These are phyloP conservation scores for Peromyscus nudipes DNA, from an alignment of 2,797 vertebrate genomes.

Conservation along the genomic window DNA sequence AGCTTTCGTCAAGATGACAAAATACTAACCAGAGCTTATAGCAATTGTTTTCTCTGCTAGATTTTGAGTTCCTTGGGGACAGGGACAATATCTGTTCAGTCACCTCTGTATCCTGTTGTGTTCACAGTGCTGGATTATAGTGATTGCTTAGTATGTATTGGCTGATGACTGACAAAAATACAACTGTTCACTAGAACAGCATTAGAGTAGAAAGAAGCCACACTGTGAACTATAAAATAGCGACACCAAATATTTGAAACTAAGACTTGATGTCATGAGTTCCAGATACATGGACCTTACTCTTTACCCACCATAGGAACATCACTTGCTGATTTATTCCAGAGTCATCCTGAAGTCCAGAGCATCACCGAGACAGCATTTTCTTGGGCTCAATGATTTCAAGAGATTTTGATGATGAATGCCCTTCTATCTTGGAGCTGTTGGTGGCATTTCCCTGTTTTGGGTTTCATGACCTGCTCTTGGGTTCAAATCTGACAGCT, in stretches of 20 bases:
- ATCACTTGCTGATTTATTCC: slow-evolving; percentile 38
- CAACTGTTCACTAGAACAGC: slow-evolving; percentile 17
- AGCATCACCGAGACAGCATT: neutral
- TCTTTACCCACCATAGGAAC: neutral
- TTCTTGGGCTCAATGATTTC: slow-evolving; percentile 51
- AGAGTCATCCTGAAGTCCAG: slow-evolving; percentile 12
- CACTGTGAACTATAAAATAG: neutral
- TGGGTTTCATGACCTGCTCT: neutral
- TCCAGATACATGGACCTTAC: neutral
- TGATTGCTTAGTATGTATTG: neutral
- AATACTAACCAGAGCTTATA: neutral
- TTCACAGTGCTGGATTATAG: neutral
- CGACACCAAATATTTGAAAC: slow-evolving; percentile 41
- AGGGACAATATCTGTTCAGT: neutral
- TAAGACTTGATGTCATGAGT: neutral
- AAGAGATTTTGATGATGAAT: slow-evolving; percentile 43
- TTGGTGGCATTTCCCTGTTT: slow-evolving; percentile 49
- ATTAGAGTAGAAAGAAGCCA: neutral
- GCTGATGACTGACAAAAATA: neutral
- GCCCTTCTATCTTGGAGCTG: neutral
- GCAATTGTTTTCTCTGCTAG: neutral
- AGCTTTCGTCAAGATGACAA: neutral
- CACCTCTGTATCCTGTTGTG: too few relatives aligned
- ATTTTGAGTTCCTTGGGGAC: neutral
- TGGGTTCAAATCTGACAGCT: slow-evolving; percentile 14